Conservation (phyloP, 2,797 vertebrate species). For the Cuculus canorus region DNA sequence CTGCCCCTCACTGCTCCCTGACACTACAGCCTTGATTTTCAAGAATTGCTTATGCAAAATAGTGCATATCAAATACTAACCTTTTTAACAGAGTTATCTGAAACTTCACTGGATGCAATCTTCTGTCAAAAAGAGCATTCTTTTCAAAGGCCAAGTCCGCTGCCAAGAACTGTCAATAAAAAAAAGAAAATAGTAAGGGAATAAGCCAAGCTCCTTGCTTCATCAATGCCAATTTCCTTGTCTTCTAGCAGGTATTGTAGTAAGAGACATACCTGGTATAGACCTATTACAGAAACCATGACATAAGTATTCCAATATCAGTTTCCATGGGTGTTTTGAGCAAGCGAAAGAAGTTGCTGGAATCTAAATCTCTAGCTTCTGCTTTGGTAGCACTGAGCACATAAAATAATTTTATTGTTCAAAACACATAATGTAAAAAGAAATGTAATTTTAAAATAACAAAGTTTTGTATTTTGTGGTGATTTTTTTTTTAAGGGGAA, state of each 20-base stretch:
- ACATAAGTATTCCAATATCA: not conserved
- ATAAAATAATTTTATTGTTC: not conserved
- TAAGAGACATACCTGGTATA: not conserved
- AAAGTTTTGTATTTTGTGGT: not conserved
- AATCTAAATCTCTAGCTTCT: not conserved
- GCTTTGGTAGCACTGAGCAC: not conserved
- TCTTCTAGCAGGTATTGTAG: not conserved
- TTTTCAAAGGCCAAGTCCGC: not conserved
- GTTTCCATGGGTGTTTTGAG: not conserved
- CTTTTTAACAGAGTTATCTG: not conserved
- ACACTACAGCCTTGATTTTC: not conserved
- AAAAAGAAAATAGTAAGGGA: not conserved
- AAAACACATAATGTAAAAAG: not conserved
- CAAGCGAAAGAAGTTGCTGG: not conserved
- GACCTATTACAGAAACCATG: not conserved
- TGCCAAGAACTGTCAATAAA: not conserved
- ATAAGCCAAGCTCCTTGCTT: not conserved
- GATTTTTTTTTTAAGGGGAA: not conserved
- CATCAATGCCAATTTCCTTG: not conserved
- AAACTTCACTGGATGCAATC: not conserved
- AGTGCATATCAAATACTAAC: rapidly evolving
- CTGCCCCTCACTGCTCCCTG: not conserved
- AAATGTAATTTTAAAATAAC: not conserved
- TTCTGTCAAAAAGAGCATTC: not conserved
- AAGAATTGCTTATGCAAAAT: not conserved